These are phyloP conservation scores for Osmoderma eremita DNA, from an alignment of 2,888 invertebrate genomes.

Conservation along the genomic window DNA sequence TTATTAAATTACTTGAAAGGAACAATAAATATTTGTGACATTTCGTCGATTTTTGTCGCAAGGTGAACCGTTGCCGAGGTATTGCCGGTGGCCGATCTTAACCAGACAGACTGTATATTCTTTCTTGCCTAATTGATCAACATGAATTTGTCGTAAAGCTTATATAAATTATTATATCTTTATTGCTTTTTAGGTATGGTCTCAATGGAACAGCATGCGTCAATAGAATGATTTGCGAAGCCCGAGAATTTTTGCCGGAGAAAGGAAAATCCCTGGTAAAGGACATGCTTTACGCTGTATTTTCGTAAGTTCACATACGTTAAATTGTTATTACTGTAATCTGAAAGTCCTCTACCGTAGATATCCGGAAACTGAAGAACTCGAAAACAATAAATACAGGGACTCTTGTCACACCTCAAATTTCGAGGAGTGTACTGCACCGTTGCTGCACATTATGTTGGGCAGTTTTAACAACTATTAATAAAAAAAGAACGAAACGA, in stretches of 20 bases:
- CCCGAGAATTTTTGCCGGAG: constrained; percentile 67
- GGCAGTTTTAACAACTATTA: constrained; percentile 32
- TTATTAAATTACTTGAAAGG: too few species aligned
- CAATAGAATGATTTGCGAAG: constrained; percentile 76
- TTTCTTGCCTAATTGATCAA: too few species aligned
- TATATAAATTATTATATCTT: too few species aligned
- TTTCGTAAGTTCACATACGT: constrained; percentile 66
- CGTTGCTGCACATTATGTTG: constrained; percentile 48
- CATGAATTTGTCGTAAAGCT: too few species aligned
- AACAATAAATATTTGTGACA: too few species aligned
- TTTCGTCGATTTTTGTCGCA: too few species aligned
- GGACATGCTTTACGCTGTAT: constrained; percentile 72
- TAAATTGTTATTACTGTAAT: not conserved
- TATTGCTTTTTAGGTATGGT: constrained; percentile 70
- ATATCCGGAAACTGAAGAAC: constrained; percentile 29
- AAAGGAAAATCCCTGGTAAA: constrained; percentile 73
- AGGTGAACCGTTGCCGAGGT: too few species aligned
- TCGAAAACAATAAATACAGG: constrained; percentile 24
- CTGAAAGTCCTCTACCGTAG: not conserved
- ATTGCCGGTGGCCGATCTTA: too few species aligned
- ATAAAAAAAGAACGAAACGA: not conserved
- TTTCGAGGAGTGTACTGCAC: constrained; percentile 47
- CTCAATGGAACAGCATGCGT: constrained; percentile 73
- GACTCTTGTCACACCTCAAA: constrained; percentile 45
- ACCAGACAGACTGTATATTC: too few species aligned